These are phyloP conservation scores for Hyles lineata DNA, from an alignment of 2,888 invertebrate genomes.

Conservation along the genomic window DNA sequence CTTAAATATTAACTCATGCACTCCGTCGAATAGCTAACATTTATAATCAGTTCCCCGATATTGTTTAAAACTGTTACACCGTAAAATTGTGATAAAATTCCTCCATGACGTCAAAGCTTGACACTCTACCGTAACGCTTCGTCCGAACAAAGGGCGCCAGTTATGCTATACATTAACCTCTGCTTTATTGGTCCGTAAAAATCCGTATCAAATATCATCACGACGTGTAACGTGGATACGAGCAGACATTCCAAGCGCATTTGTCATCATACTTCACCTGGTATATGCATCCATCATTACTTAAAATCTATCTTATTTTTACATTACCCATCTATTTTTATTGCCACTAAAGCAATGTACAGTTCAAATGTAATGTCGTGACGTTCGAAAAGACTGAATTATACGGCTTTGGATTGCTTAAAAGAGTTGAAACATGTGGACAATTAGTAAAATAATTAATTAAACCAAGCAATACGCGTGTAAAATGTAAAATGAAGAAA, in stretches of 20 bases:
- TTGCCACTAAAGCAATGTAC: not conserved
- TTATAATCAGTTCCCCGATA: too few species aligned
- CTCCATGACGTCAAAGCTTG: slow-evolving; percentile 7
- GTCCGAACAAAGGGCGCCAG: slow-evolving; percentile 12
- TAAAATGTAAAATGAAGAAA: too few species aligned
- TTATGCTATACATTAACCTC: slow-evolving; percentile 22
- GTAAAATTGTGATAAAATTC: not conserved
- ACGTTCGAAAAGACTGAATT: not conserved
- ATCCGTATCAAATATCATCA: slow-evolving; percentile 25
- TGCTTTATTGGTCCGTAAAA: slow-evolving; percentile 25
- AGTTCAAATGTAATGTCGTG: not conserved
- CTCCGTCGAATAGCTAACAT: too few species aligned
- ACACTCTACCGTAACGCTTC: not conserved
- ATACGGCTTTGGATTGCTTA: not conserved
- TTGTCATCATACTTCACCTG: slow-evolving; percentile 16
- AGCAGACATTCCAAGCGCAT: slow-evolving; percentile 21
- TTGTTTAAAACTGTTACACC: not conserved
- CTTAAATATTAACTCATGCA: too few species aligned
- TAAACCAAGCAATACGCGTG: too few species aligned
- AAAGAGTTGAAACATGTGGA: not conserved
- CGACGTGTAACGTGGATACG: slow-evolving; percentile 1
- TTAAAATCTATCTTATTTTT: not conserved
- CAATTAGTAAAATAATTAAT: too few species aligned
- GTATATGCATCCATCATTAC: slow-evolving; percentile 11
- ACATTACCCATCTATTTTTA: not conserved